Evolutionary conservation across 2,888 invertebrate species (phyloP).

Genomic region (Chironomus tentans): DNA sequence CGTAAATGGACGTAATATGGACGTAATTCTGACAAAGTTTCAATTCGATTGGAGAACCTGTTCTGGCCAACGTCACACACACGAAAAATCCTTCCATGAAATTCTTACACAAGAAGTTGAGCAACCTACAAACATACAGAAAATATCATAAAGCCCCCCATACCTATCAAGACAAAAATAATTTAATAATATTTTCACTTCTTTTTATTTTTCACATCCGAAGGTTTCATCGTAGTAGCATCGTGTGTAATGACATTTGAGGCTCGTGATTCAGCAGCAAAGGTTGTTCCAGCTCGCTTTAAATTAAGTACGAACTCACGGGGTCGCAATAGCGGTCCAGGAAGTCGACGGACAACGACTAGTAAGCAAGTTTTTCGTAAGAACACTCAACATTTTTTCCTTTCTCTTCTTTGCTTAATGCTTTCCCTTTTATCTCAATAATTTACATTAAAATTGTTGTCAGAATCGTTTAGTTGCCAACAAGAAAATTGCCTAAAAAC

Average conservation of each 20-base stretch:
- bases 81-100: no score
- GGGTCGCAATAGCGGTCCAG: conserved; percentile 33
- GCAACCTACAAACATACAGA: no score
- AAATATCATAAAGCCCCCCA: neutral
- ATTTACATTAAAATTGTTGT: no score
- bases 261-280: conserved; percentile 87
- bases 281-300: conserved; percentile 73
- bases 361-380: conserved; percentile 27
- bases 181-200: neutral
- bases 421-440: neutral
- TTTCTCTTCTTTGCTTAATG: neutral
- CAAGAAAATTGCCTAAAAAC: neutral
- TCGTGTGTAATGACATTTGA: conserved; percentile 99
- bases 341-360: conserved; percentile 16
- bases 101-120: no score
- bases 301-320: conserved; percentile 41
- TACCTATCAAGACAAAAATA: neutral
- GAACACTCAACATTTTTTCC: neutral
- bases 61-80: no score
- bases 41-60: no score
- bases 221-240: conserved; percentile 90
- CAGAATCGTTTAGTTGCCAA: no score
- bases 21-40: no score
- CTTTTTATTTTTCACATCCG: neutral
- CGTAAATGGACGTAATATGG: no score